Conservation (phyloP, 1,140 invertebrate genomes). For the Pogonognathellus flavescens region DNA sequence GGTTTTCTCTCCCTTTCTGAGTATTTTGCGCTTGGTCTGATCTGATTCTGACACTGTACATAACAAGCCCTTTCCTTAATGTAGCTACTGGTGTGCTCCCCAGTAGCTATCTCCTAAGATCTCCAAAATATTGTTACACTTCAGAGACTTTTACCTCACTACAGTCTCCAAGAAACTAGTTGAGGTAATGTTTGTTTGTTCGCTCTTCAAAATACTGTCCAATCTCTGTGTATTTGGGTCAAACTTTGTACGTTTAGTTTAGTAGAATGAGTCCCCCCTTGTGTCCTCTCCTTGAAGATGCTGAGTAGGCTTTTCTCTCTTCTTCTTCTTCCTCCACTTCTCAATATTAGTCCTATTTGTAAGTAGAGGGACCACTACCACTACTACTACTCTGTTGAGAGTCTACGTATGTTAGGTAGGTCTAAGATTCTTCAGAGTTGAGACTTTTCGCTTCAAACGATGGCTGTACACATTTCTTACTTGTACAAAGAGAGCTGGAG, state of each 20-base stretch:
- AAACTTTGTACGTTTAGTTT: slow-evolving; percentile 47
- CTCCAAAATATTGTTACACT: background rate
- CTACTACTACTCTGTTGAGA: background rate
- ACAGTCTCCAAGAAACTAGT: background rate
- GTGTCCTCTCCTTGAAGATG: slow-evolving; percentile 38
- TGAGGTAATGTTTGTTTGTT: slow-evolving; percentile 34
- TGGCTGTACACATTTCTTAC: slow-evolving; percentile 1
- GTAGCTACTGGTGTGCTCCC: too few relatives aligned
- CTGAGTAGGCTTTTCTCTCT: slow-evolving; percentile 19
- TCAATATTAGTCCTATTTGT: background rate
- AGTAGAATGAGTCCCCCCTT: slow-evolving; percentile 45
- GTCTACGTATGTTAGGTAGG: background rate
- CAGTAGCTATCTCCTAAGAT: background rate
- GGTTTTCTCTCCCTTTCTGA: too few relatives aligned
- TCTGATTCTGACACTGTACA: too few relatives aligned
- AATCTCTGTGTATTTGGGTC: slow-evolving; percentile 48
- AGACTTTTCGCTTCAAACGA: slow-evolving; percentile 19
- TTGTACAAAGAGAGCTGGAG: background rate
- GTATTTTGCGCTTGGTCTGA: too few relatives aligned
- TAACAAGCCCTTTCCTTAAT: too few relatives aligned
- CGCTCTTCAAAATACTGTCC: slow-evolving; percentile 47
- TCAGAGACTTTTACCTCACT: slow-evolving; percentile 7
- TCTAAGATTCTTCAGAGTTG: background rate
- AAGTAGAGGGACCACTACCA: too few relatives aligned
- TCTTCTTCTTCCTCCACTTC: background rate